These are phyloP conservation scores for Tiaroga cobitis DNA, from an alignment of 2,797 vertebrate species.

Conservation along the genomic window DNA sequence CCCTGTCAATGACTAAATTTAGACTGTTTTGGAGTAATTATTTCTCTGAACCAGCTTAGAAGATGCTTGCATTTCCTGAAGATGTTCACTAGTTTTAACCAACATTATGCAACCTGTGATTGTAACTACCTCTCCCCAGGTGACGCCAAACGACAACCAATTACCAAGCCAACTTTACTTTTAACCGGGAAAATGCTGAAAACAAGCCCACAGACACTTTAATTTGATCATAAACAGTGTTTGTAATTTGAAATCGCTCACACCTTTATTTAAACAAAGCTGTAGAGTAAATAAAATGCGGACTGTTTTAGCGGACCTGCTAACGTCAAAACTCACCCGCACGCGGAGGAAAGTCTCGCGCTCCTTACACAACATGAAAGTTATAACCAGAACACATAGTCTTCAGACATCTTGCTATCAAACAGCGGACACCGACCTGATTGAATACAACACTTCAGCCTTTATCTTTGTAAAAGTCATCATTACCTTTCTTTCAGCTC, in stretches of 20 bases:
- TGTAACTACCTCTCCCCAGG: not conserved
- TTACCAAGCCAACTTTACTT: conserved; percentile 11
- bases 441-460: not conserved
- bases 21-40: not conserved
- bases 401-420: not conserved
- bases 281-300: not conserved
- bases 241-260: not conserved
- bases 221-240: not conserved
- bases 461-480: conserved; percentile 1
- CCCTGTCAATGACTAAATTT: not conserved
- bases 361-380: conserved; percentile 9
- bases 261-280: not conserved
- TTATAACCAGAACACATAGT: not conserved
- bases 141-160: conserved; percentile 3
- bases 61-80: not conserved
- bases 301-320: conserved; percentile 24
- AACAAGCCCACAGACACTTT: not conserved
- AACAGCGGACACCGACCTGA: not conserved
- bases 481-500: conserved; percentile 10
- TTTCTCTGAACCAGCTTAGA: not conserved
- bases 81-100: not conserved
- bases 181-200: not conserved
- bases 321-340: conserved; percentile 38
- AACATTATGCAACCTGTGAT: too few relatives aligned
- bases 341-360: not conserved